Conservation (phyloP, 2,797 vertebrate genomes). For the Naso thynnoides region DNA sequence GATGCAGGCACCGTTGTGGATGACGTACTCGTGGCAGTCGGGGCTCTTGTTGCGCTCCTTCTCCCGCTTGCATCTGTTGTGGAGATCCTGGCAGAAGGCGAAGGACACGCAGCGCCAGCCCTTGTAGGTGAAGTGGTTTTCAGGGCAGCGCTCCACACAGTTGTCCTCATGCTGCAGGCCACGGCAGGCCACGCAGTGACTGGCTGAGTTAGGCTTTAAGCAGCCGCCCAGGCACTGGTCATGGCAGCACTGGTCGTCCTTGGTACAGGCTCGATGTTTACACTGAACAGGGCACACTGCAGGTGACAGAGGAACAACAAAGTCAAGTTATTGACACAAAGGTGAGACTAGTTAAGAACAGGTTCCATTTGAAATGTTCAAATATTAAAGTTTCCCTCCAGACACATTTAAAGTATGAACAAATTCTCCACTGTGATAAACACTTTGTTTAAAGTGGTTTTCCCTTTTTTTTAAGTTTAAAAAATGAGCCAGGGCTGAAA, state of each 20-base stretch:
- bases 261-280: slow-evolving; percentile 91
- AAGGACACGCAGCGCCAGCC: slow-evolving; percentile 95
- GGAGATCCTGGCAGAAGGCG: slow-evolving; percentile 92
- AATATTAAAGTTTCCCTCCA: too few species aligned
- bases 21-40: slow-evolving; percentile 90
- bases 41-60: slow-evolving; percentile 73
- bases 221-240: slow-evolving; percentile 94
- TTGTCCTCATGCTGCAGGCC: slow-evolving; percentile 85
- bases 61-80: slow-evolving; percentile 86
- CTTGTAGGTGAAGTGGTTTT: slow-evolving; percentile 87
- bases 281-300: slow-evolving; percentile 92
- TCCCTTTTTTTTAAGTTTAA: too few species aligned
- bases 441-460: too few species aligned
- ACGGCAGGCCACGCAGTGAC: slow-evolving; percentile 91
- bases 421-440: too few species aligned
- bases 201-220: slow-evolving; percentile 81
- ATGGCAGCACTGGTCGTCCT: slow-evolving; percentile 91
- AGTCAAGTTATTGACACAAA: slow-evolving; percentile 9
- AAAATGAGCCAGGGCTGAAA: too few species aligned
- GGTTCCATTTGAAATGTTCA: neutral
- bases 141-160: slow-evolving; percentile 90
- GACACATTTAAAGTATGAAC: too few species aligned
- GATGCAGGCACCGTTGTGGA: slow-evolving; percentile 92
- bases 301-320: slow-evolving; percentile 9
- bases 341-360: neutral